phyloP scores from a whole-genome alignment of 2,113 vertebrate species.

The Tichodroma muraria region DNA sequence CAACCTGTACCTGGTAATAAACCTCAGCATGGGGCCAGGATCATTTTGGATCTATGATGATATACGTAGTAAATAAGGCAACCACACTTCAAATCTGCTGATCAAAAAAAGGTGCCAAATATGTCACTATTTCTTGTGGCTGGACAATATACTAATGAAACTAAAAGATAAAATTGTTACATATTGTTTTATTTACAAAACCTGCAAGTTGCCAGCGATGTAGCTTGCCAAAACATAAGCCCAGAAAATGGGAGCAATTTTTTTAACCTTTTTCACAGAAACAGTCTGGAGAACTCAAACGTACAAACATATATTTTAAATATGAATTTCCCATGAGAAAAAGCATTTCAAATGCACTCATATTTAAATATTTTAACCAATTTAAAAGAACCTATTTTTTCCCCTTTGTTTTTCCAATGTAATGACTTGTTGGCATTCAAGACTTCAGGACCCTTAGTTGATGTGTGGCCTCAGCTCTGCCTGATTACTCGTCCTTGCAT shows the following conservation, averaged over 20 bases:
- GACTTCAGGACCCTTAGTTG: neutral
- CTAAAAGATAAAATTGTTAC: neutral
- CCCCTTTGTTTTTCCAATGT: neutral
- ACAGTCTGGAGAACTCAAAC: neutral
- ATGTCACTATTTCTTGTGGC: neutral
- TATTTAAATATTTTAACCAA: neutral
- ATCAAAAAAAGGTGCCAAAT: neutral
- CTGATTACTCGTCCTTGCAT: neutral
- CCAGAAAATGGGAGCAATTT: neutral
- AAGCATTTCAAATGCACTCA: neutral
- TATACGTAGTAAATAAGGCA: neutral
- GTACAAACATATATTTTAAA: conserved; percentile 2
- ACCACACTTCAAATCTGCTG: neutral
- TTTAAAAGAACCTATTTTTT: neutral
- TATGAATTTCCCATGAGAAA: neutral
- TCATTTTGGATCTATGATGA: neutral
- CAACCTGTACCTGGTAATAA: neutral
- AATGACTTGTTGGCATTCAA: neutral
- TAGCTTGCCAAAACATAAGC: neutral
- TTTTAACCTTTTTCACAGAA: neutral
- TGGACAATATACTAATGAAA: neutral
- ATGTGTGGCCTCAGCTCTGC: neutral
- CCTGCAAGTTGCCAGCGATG: neutral
- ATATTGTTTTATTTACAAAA: neutral
- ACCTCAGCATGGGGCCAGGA: neutral